Evolutionary conservation across 1,140 invertebrate species (phyloP).

Genomic region (Halyomorpha halys): DNA sequence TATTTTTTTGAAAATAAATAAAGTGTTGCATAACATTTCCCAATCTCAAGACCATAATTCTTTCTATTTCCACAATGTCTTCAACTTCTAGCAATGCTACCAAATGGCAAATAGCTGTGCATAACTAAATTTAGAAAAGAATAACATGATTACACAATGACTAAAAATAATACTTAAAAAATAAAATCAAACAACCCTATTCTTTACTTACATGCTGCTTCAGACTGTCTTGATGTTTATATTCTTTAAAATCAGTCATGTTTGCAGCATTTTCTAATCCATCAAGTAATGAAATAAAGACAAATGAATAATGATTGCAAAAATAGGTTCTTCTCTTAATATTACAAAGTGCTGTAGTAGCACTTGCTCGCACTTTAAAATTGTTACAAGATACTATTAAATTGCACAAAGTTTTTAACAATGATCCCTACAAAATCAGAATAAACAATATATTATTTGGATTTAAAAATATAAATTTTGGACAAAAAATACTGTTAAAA

Average conservation of each 20-base stretch:
- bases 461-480: background rate
- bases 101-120: slow-evolving; percentile 24
- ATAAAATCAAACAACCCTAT: background rate
- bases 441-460: background rate
- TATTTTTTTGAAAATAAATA: slow-evolving; percentile 17
- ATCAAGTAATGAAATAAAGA: slow-evolving; percentile 25
- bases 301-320: slow-evolving; percentile 17
- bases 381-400: slow-evolving; percentile 26
- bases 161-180: background rate
- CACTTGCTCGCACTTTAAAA: slow-evolving; percentile 29
- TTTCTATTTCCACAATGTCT: slow-evolving; percentile 21
- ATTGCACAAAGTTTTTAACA: slow-evolving; percentile 19
- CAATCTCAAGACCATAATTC: slow-evolving; percentile 15
- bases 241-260: slow-evolving; percentile 29
- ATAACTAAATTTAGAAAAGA: slow-evolving; percentile 22
- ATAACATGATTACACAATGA: background rate
- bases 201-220: slow-evolving; percentile 20
- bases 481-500: background rate
- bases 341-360: slow-evolving; percentile 22
- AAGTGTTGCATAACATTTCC: slow-evolving; percentile 15
- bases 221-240: slow-evolving; percentile 26
- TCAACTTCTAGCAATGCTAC: slow-evolving; percentile 9
- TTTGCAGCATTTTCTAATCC: slow-evolving; percentile 28
- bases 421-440: background rate
- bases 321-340: slow-evolving; percentile 20